phyloP scores from a whole-genome alignment of 2,797 vertebrate genomes.

The Poecilia wingei region DNA sequence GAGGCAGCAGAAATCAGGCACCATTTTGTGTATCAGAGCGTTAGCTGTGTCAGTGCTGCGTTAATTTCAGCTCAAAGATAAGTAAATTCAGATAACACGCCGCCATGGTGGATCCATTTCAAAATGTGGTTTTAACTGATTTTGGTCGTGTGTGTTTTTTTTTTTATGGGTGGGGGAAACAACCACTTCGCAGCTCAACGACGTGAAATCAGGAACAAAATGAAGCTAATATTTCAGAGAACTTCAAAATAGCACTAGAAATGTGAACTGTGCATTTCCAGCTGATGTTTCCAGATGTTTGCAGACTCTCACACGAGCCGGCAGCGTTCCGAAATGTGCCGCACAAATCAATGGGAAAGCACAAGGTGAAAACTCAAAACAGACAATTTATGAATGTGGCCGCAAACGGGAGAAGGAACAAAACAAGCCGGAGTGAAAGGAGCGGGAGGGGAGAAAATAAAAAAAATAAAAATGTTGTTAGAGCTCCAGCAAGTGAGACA shows the following conservation, averaged over 20 bases:
- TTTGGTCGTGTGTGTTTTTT: background rate
- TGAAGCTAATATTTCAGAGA: background rate
- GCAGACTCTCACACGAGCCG: background rate
- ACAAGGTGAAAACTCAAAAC: background rate
- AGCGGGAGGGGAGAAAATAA: too few species aligned
- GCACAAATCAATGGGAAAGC: background rate
- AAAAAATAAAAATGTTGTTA: background rate
- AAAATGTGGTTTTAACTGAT: background rate
- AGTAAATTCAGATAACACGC: slow-evolving; percentile 8
- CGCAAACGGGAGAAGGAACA: background rate
- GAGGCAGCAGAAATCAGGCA: slow-evolving; percentile 20
- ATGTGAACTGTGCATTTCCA: background rate
- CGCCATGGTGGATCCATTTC: slow-evolving; percentile 1
- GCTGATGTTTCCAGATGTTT: background rate
- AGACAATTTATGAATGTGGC: background rate
- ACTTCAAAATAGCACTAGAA: background rate
- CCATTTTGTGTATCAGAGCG: slow-evolving; percentile 37
- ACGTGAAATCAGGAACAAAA: background rate
- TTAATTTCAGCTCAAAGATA: slow-evolving; percentile 29
- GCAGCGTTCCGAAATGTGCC: background rate
- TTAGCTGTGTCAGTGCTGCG: slow-evolving; percentile 6
- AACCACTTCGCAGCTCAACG: background rate
- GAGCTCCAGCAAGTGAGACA: slow-evolving; percentile 4
- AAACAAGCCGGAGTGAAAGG: background rate
- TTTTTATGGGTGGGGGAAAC: too few species aligned